phyloP scores from a whole-genome alignment of 2,888 invertebrate genomes.

The Girardia tigrina region DNA sequence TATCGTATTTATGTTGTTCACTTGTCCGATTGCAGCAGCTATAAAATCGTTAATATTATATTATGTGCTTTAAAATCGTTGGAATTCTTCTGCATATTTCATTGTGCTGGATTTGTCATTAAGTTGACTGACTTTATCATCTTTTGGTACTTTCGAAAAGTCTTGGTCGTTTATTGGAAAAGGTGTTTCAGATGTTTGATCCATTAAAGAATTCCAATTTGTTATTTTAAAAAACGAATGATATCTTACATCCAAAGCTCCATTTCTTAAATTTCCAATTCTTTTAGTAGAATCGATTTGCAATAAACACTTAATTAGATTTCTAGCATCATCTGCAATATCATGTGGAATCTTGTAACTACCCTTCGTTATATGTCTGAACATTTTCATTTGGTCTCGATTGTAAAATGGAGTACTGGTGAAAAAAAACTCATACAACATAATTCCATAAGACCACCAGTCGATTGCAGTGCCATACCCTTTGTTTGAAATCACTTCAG shows the following conservation, averaged over 20 bases:
- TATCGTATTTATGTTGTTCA: too few relatives aligned
- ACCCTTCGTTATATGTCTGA: conserved; percentile 26
- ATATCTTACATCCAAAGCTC: conserved; percentile 32
- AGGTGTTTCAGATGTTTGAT: neutral
- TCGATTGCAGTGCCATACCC: conserved; percentile 35
- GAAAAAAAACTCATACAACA: conserved; percentile 25
- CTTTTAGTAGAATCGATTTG: conserved; percentile 30
- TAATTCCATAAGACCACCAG: conserved; percentile 32
- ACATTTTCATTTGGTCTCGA: conserved; percentile 35
- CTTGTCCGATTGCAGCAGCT: too few relatives aligned
- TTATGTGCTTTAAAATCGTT: neutral
- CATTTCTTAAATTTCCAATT: conserved; percentile 35
- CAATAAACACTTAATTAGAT: conserved; percentile 31
- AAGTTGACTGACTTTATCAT: neutral
- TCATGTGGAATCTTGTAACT: conserved; percentile 25
- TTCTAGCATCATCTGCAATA: conserved; percentile 29
- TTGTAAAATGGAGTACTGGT: conserved; percentile 27
- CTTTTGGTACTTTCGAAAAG: neutral
- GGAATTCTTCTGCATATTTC: neutral
- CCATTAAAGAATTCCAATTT: conserved; percentile 21
- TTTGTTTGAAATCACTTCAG: conserved; percentile 36
- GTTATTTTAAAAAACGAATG: conserved; percentile 28
- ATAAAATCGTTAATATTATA: too few relatives aligned
- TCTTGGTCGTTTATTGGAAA: neutral
- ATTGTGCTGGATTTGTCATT: neutral